Base-by-base conservation (phyloP, 2,797 vertebrate species). In the Anas bahamensis region DNA sequence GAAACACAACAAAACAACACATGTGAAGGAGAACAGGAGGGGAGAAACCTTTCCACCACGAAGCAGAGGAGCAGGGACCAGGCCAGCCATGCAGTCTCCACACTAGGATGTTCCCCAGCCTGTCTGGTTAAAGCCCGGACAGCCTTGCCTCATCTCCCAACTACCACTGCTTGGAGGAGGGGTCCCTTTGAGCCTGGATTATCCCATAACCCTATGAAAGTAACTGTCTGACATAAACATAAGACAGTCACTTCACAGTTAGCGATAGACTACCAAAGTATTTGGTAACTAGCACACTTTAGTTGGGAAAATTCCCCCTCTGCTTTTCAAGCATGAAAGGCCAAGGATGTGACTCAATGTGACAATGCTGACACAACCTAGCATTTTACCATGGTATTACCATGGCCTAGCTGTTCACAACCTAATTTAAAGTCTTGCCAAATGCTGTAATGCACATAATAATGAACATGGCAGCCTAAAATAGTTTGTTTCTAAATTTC, bases 181-280 rank as follows among this genome's bases (percentile, higher is more conserved):
- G 64, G 71, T 88, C 66, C 39, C 88, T 95, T 94, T 90, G 86
- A 95, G 90, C 78, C 35, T 18, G 71, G 79, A 53, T 86, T 88
- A 93, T 90, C 86, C 83, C 91, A 94, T 4, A 21, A 79, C 78
- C 71, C 71, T n/a, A 17, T 76, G 83, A 63, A 95, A 84, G 80
- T 31, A 82, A 84, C 56, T 74, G 86, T 33, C 90, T 94, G 57
- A 84, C 74, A 42, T 23, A 84, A 82, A 70, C 56, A 66, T 28
- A 46, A 76, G 39, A 68, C 56, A 70, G 56, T 17, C 90, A 84
- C 93, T 88, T 96, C 83, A 86, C 84, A 94, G 86, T 52, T 78
- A 74, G 13, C 12, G 48, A 3, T 42, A 56, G 81, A 90, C 90
- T 93, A 95, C 70, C 77, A 73, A 91, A 91, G 74, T 60, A 29